A percentile compares a stretch with the other conserved stretches of the same genome.
Evolutionary conservation across 2,797 vertebrate species (phyloP).

Genomic region (Holocentrus rufus): DNA sequence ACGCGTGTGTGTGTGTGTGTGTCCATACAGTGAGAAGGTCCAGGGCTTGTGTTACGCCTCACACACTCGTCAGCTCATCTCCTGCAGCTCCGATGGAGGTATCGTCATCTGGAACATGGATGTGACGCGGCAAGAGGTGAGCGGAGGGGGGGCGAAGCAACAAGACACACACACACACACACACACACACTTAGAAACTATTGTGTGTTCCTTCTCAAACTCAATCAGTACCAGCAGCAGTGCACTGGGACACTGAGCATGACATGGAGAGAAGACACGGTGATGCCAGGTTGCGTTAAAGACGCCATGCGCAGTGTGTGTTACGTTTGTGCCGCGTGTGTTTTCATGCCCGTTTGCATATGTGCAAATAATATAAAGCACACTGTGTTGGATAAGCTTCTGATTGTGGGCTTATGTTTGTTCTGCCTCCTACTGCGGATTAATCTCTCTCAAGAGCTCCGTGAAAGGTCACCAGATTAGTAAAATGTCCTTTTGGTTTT

Average conservation of each 20-base stretch:
- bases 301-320: neutral
- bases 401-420: slow-evolving; percentile 19
- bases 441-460: slow-evolving; percentile 11
- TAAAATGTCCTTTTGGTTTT: slow-evolving; percentile 16
- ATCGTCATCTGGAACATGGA: slow-evolving; percentile 99
- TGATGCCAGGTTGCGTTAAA: neutral
- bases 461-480: slow-evolving; percentile 30
- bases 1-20: slow-evolving; percentile 13
- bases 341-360: neutral
- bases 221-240: neutral
- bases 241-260: neutral
- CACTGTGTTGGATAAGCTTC: slow-evolving; percentile 1
- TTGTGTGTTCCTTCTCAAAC: neutral
- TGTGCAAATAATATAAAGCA: slow-evolving; percentile 14
- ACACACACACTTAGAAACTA: slow-evolving; percentile 1
- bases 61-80: slow-evolving; percentile 96
- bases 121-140: slow-evolving; percentile 95
- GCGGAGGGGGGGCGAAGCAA: neutral
- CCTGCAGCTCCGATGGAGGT: slow-evolving; percentile 92
- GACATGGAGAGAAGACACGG: neutral
- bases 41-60: slow-evolving; percentile 95
- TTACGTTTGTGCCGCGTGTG: neutral
- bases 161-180: slow-evolving; percentile 16
- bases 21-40: slow-evolving; percentile 89
- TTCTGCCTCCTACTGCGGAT: neutral